Evolutionary conservation across 2,113 vertebrate species (phyloP).

Genomic region (Ceyx melanurus): DNA sequence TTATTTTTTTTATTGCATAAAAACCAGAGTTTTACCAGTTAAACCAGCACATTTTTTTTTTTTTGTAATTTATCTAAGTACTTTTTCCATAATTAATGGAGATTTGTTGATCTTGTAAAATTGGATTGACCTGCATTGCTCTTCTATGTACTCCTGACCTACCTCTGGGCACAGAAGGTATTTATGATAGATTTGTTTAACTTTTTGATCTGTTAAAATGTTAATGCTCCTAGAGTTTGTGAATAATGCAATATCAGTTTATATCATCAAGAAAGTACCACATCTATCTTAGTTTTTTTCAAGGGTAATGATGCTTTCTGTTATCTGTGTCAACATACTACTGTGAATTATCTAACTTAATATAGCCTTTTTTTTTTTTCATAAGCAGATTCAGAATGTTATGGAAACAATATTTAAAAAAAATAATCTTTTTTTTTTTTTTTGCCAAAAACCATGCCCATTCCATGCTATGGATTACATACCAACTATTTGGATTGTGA

Average conservation of each 20-base stretch:
- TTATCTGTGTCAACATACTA: not conserved
- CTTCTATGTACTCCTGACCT: not conserved
- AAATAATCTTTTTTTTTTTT: too few relatives aligned
- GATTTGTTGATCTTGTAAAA: not conserved
- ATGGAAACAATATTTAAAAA: not conserved
- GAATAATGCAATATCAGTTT: not conserved
- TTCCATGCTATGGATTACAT: not conserved
- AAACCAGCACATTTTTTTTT: not conserved
- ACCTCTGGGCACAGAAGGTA: not conserved
- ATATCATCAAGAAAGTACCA: not conserved
- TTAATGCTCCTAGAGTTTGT: not conserved
- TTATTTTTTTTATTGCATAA: not conserved
- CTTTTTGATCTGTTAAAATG: not conserved
- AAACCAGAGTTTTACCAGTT: not conserved
- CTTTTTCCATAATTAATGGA: not conserved
- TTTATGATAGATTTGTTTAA: conserved; percentile 1
- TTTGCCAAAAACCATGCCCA: not conserved
- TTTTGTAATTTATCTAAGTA: not conserved
- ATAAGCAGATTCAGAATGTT: not conserved
- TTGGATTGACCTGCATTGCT: not conserved
- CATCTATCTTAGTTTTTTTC: not conserved
- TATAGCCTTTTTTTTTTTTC: not conserved
- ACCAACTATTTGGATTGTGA: not conserved
- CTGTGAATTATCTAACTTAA: not conserved
- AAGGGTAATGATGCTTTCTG: not conserved